phyloP scores from a whole-genome alignment of 2,113 vertebrate species.

The Emydura subglobosa region DNA sequence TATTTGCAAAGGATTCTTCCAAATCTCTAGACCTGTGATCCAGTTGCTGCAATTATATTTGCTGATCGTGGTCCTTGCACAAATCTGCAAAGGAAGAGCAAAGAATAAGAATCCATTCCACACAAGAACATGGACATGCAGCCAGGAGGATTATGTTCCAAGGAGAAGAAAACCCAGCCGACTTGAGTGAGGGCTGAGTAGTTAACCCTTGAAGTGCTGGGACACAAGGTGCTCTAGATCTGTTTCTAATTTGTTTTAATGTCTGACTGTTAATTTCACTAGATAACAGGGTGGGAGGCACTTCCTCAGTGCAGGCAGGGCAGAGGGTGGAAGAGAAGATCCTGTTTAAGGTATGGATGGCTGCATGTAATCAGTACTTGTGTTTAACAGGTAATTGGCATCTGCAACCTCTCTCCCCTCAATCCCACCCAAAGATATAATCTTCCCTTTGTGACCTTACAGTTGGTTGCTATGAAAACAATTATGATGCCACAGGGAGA shows the following conservation, averaged over 20 bases:
- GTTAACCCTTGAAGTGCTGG: conserved; percentile 6
- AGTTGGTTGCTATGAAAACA: neutral
- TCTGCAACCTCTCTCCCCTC: neutral
- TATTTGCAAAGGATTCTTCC: conserved; percentile 70
- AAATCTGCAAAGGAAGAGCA: conserved; percentile 54
- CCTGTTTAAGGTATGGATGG: neutral
- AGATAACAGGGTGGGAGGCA: rapidly evolving
- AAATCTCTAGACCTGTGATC: conserved; percentile 23
- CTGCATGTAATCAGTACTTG: neutral
- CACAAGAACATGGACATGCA: rapidly evolving
- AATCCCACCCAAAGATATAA: neutral
- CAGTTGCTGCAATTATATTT: conserved; percentile 57
- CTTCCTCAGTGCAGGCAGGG: rapidly evolving
- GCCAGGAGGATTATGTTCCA: neutral
- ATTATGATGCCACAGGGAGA: neutral
- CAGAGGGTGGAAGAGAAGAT: neutral
- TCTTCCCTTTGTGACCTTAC: neutral
- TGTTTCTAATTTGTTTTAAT: neutral
- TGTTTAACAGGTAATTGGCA: neutral
- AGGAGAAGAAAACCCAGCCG: rapidly evolving
- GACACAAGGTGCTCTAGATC: rapidly evolving
- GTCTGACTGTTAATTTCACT: neutral
- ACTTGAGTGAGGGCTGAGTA: neutral
- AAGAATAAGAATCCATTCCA: rapidly evolving
- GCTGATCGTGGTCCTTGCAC: neutral